Base-by-base conservation (phyloP, 2,797 vertebrate species). In the Helostoma temminkii region DNA sequence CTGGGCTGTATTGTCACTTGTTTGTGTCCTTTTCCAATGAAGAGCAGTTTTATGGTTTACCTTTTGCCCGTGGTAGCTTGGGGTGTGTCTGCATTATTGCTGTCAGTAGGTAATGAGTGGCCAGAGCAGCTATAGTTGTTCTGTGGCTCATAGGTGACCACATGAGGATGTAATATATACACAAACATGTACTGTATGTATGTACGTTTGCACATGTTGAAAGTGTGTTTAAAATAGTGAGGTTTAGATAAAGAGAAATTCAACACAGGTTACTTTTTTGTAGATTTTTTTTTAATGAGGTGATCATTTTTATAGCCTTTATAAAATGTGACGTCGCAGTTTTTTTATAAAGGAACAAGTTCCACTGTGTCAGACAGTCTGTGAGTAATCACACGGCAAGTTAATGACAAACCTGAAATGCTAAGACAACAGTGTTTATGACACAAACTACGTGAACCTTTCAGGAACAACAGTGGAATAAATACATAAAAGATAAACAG, bases 31-130 rank as follows among this genome's bases (percentile, higher is more conserved):
- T 79, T 71, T 82, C 57, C 64, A 63, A 80, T 71, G 30, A 78
- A 64, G 37, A 70, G 16, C 45, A 52, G 69, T 81, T 91, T 90
- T 82, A 89, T 85, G 77, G 85, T 67, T 86, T 89, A 80, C 80
- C 89, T 87, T 92, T 93, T 65, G 69, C 76, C 82, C 80, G 56
- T 85, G 86, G 84, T 81, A 88, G 83, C 68, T 14, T 30, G 22
- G 45, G 84, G 86, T 39, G 79, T 76, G 84, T 55, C 79, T 54
- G 45, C 46, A 89, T 93, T 93, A 91, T 89, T 83, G 81, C 82
- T 80, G 66, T 62, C 76, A 71, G 66, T 37, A 63, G 76, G 85
- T 93, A 94, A 94, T 93, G 47, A 91, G 71, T 91, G 83, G 34
- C 90, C 73, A 90, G 82, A 69, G 74, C 49, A 66, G 67, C n/a